Evolutionary conservation across 1,140 invertebrate species (phyloP).

Genomic region (Sarcophaga bullata): DNA sequence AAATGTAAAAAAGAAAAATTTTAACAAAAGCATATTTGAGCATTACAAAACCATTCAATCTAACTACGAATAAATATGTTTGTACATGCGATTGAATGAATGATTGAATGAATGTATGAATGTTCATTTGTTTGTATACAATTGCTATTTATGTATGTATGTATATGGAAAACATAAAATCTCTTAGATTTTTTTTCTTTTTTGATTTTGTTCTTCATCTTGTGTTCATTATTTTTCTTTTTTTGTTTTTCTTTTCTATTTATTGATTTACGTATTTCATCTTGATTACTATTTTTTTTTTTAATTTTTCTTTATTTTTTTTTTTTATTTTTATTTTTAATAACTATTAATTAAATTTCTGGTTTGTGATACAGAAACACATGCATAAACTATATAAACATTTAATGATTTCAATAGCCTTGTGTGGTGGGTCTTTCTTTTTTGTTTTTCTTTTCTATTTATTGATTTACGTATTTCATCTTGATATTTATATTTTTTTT

Average conservation of each 20-base stretch:
- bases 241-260: no score
- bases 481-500: not conserved
- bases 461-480: no score
- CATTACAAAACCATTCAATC: not conserved
- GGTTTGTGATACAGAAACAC: not conserved
- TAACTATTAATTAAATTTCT: constrained; percentile 39
- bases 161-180: not conserved
- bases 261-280: no score
- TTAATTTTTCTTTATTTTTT: constrained; percentile 20
- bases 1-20: not conserved
- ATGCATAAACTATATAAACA: not conserved
- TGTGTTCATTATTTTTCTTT: no score
- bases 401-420: no score
- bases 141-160: not conserved
- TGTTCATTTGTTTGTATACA: not conserved
- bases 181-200: no score
- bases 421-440: no score
- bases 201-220: no score
- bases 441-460: no score
- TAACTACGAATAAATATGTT: not conserved
- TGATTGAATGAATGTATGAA: not conserved
- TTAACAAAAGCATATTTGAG: not conserved
- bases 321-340: constrained; percentile 10
- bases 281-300: not conserved
- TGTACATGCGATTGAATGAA: not conserved